Percentiles rank a stretch among this genome's conserved stretches.
Conservation (phyloP, 2,888 invertebrate species). For the Dryobotodes eremita region DNA sequence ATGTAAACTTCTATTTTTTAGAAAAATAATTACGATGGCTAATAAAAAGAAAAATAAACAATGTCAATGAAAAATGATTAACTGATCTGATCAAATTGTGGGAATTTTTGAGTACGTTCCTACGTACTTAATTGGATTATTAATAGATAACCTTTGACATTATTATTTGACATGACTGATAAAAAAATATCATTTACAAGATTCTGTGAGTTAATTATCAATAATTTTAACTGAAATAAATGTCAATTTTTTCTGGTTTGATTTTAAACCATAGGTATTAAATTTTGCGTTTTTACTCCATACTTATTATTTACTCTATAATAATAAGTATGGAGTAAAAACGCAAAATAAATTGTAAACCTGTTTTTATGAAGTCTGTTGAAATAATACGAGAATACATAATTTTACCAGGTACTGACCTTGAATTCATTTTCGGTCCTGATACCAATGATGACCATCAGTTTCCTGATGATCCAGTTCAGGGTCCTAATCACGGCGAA, state of each 20-base stretch:
- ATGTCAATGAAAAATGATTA: neutral
- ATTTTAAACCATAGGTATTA: neutral
- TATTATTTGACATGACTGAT: neutral
- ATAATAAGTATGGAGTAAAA: too few relatives aligned
- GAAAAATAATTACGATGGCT: neutral
- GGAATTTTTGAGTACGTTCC: neutral
- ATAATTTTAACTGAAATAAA: neutral
- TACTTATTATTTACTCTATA: too few relatives aligned
- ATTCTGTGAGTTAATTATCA: neutral
- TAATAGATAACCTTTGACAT: conserved; percentile 26
- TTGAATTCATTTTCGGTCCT: conserved; percentile 88
- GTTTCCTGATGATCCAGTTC: conserved; percentile 94
- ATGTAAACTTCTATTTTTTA: neutral
- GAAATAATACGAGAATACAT: neutral
- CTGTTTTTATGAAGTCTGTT: neutral
- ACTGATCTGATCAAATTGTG: neutral
- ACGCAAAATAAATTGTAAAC: neutral
- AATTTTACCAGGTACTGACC: conserved; percentile 77
- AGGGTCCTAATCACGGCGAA: conserved; percentile 95
- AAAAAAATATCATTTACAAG: conserved; percentile 7
- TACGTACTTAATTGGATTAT: conserved; percentile 3
- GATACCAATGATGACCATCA: conserved; percentile 93
- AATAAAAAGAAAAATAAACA: conserved; percentile 2
- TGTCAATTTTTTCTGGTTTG: neutral
- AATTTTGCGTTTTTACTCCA: too few relatives aligned